phyloP scores from a whole-genome alignment of 2,113 vertebrate species.

The Ochotona princeps region DNA sequence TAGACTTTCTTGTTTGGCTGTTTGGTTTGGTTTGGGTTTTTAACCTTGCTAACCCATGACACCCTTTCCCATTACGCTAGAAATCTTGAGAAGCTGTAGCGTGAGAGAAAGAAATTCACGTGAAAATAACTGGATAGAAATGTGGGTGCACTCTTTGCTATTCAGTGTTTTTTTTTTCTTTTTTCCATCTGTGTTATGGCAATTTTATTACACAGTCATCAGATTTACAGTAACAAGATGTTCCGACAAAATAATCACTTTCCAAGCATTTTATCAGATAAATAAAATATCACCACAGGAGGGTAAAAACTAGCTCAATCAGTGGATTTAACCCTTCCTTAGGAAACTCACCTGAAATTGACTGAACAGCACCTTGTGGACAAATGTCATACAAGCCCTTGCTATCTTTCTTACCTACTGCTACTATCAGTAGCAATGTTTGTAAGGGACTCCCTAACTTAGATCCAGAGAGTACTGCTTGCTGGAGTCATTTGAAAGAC shows the following conservation, averaged over 20 bases:
- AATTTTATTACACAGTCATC: slow-evolving; percentile 94
- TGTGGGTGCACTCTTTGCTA: slow-evolving; percentile 75
- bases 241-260: slow-evolving; percentile 90
- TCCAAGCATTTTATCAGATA: slow-evolving; percentile 89
- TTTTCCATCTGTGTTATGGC: slow-evolving; percentile 92
- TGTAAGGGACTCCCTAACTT: slow-evolving; percentile 61
- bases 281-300: slow-evolving; percentile 89
- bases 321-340: slow-evolving; percentile 86
- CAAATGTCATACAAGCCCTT: background rate
- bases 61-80: background rate
- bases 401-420: slow-evolving; percentile 45
- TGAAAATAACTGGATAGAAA: slow-evolving; percentile 80
- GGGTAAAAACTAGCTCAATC: slow-evolving; percentile 84
- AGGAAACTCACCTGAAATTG: slow-evolving; percentile 84
- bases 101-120: slow-evolving; percentile 72
- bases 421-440: slow-evolving; percentile 55
- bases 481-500: slow-evolving; percentile 5
- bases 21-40: background rate
- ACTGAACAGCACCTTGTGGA: slow-evolving; percentile 61
- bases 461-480: background rate
- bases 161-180: slow-evolving; percentile 83
- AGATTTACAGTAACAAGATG: slow-evolving; percentile 92
- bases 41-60: background rate
- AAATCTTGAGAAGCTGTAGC: background rate
- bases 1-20: background rate